Conservation (phyloP, 53 echinoderm and acorn worm genomes). For the Holothuria scabra region DNA sequence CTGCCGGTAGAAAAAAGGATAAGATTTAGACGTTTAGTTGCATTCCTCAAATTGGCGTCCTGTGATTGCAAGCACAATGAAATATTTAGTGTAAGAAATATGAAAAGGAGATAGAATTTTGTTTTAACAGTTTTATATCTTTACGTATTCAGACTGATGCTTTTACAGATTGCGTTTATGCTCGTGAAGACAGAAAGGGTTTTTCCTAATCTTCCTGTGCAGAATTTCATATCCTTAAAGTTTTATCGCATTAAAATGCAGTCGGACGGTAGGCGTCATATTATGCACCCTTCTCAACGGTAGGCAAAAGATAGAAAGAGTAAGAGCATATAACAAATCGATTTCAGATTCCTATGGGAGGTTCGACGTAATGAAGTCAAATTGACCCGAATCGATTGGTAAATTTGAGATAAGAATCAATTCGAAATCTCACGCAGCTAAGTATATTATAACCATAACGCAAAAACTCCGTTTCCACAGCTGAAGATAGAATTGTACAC, state of each 20-base stretch:
- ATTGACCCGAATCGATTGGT: constrained; percentile 46
- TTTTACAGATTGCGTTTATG: background rate
- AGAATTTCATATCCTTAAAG: constrained; percentile 9
- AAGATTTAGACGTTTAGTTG: background rate
- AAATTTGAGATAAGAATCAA: constrained; percentile 43
- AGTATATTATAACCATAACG: constrained; percentile 35
- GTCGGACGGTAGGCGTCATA: constrained; percentile 20
- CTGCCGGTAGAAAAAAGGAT: constrained; percentile 8
- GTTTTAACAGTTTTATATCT: background rate
- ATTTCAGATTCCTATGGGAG: constrained; percentile 30
- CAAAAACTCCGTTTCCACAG: background rate
- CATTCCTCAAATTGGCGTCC: too few species aligned
- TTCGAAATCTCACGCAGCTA: constrained; percentile 30
- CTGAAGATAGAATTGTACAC: too few species aligned
- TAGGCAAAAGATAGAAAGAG: constrained; percentile 17
- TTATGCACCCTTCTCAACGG: constrained; percentile 25
- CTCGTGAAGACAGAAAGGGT: background rate
- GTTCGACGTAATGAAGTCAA: constrained; percentile 41
- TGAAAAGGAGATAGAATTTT: background rate
- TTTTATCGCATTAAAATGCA: background rate
- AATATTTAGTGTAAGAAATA: constrained; percentile 16
- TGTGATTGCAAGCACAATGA: background rate
- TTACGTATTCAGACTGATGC: background rate
- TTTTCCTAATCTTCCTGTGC: background rate
- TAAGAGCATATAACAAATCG: constrained; percentile 20